Base-by-base conservation (phyloP, 2,888 invertebrate species). In the Lasiommata megera region DNA sequence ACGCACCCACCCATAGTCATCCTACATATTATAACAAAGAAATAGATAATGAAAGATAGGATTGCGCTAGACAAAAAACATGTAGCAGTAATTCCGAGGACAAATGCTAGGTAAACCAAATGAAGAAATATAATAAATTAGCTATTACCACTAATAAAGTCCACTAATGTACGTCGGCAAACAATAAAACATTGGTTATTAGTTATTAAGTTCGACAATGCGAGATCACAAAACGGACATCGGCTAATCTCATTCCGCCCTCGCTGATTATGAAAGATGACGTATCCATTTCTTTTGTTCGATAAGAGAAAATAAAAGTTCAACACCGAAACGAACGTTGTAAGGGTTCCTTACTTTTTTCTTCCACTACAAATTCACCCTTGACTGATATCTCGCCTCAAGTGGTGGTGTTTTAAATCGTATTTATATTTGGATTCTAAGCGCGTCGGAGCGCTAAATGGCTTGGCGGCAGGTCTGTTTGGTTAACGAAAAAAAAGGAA, bases 261-360 rank as follows among this genome's bases (percentile, higher is more conserved):
- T 17, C 23, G 28, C 16, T 14, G 56, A 54, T 57, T 52, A 57
- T 58, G 44, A 60, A 34, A 17, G 56, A 63, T 63, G 60, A 61
- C 54, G 29, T 46, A 58, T 52, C 60, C 54, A 40, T 65, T 57
- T 46, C 54, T 43, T 56, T 60, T 59, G 61, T 48, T 52, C 36
- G 28, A 9, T 41, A 53, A 37, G 28, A 43, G 31, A 54, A 55
- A 60, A 55, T 16, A 46, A 46, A 31, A 2, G 8, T 1, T 31
- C 29, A 31, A 46, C 9, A 11, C 0, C 6, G 44, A 28, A 9
- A 12, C 3, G 16, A 31, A 1, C 9, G 2, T 23, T 16, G 2
- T 11, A 12, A 5, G 16, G 46, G 16, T 16, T 9, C 16, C 9
- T 12, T 14, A 14, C 12, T 23, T 3, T 23, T 5, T 23, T 23